phyloP scores from a whole-genome alignment of 2,113 vertebrate genomes.

The Sitta europaea region DNA sequence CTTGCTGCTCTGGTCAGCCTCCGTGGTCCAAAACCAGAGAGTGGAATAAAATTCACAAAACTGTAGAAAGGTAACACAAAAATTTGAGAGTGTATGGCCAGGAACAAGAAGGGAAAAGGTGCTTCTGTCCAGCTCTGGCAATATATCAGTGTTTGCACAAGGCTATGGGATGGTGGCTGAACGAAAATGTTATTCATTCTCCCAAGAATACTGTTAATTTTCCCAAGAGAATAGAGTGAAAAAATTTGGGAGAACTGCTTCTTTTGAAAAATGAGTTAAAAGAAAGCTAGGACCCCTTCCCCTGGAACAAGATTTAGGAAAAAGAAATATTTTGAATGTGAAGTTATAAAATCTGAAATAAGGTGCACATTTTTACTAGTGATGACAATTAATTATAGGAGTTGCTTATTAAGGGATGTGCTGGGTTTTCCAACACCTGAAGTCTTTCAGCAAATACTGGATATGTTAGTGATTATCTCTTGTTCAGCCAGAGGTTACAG shows the following conservation, averaged over 20 bases:
- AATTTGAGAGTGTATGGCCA: not conserved
- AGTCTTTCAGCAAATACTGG: not conserved
- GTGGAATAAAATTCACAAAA: not conserved
- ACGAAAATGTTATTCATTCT: not conserved
- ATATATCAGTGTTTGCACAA: not conserved
- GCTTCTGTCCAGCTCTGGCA: not conserved
- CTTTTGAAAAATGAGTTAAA: not conserved
- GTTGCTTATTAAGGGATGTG: not conserved
- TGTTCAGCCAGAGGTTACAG: not conserved
- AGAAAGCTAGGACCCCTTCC: not conserved
- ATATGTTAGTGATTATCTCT: constrained; percentile 5
- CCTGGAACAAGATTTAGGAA: not conserved
- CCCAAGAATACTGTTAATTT: not conserved
- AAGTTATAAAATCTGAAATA: not conserved
- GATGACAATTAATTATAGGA: not conserved
- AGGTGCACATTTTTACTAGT: not conserved
- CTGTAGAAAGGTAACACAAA: not conserved
- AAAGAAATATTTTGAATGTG: not conserved
- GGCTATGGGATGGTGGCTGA: not conserved
- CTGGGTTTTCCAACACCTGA: not conserved
- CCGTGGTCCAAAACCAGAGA: not conserved
- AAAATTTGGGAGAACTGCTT: not conserved
- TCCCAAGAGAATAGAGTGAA: not conserved
- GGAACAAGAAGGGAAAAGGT: not conserved
- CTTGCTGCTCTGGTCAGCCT: not conserved